Evolutionary conservation across 1,140 invertebrate species (phyloP), one percentile per base, ranked within the genome.

Genomic region (Epicauta chinensis): DNA sequence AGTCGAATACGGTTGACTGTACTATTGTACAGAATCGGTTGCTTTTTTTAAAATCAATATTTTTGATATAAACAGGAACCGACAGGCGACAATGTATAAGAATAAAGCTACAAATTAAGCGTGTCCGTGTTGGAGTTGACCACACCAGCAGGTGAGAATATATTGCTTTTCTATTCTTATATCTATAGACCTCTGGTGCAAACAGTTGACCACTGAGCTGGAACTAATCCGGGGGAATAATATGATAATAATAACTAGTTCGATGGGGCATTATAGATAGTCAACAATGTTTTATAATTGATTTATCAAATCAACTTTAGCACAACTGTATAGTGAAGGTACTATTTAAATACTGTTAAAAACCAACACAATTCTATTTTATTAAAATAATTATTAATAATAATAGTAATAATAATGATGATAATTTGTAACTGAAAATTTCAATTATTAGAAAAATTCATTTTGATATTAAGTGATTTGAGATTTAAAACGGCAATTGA

Each of bases 111-210:
- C 50, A 52, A 52, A 52, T 52, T 45, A 52, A 52, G 41, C 50
- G 50, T 52, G 50, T 45, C 50, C 35, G 4, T 23, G 23, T 3
- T 23, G 0, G 50, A 45, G 16, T 36, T 45, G 50, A 38, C 41
- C 41, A 45, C 50, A 40, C 41, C 50, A 42, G 45, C 50, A 52
- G 50, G 50, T 52, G 50, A 52, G 50, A 52, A 52, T 52, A 45
- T 42, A 52, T 39, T 52, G 50, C 36, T 52, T 36, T 30, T 32
- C 45, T 52, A 42, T 16, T 40, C 50, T 23, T 23, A 23, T 23
- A n/a, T n/a, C n/a, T n/a, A 23, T 7, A 23, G 23, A 23, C 4
- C 23, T 23, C 23, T 23, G 23, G 41, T 35, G 43, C 45, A 52
- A 52, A 44, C 29, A 51, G 40, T 36, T 23, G 50, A 12, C 13